Base-by-base conservation (phyloP, 2,113 vertebrate species). In the Melanostigma gelatinosum region DNA sequence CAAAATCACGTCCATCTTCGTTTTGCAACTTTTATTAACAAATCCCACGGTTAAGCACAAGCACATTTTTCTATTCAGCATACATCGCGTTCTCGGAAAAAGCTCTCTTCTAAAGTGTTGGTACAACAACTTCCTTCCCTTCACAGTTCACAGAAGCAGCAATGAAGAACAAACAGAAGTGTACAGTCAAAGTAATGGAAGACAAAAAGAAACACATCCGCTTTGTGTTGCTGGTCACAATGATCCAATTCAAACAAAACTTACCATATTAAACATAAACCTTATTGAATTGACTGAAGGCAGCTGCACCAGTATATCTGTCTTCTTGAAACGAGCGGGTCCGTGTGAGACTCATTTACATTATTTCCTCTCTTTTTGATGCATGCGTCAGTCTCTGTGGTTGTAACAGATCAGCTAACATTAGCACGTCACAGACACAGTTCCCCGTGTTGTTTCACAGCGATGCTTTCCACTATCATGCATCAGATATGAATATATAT, bases 181-280 rank as follows among this genome's bases (percentile, higher is more conserved):
- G 5, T 13, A 32, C 27, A 29, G 42, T 40, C 9, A 29, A n/a
- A 54, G n/a, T 4, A 62, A 9, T 42, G 27, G 20, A 64, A 32
- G 12, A 50, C 32, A 54, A 4, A 36, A 36, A 50, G 16, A 20
- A 27, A 57, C 1, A 24, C 22, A 36, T 24, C 24, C 58, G 44
- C n/a, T 38, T 57, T 50, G 40, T 40, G 64, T 48, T 69, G 18
- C 15, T 15, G 1, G 12, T 52, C 7, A 62, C 24, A 50, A 29
- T 32, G 0, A 50, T 54, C 5, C n/a, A 61, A 27, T 46, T 8
- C 48, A 83, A 57, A 0, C 3, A 24, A 57, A 61, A 84, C 90
- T 90, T 74, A 91, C 88, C 77, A 6, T 22, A 9, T 52, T 12
- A 76, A 12, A 6, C 3, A 16, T 22, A 8, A 24, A n/a, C 1